Conservation (phyloP, 2,797 vertebrate species). For the Onychomys leucogaster region DNA sequence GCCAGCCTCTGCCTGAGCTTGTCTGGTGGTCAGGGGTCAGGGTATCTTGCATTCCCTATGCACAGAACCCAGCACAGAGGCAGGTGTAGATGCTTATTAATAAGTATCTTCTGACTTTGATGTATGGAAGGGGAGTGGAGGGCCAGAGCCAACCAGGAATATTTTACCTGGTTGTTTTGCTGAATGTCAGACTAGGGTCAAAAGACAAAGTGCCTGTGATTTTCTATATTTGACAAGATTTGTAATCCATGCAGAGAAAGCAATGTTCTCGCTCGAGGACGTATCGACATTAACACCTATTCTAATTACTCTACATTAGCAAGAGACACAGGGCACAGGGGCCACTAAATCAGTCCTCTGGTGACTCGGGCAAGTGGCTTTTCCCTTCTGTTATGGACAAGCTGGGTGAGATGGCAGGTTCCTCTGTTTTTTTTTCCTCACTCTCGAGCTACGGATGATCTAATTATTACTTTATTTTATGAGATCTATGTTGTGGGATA, state of each 20-base stretch:
- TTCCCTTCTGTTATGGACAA: background rate
- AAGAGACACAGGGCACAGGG: background rate
- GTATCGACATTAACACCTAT: background rate
- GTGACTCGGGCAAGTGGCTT: background rate
- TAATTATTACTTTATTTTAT: background rate
- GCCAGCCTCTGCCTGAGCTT: slow-evolving; percentile 11
- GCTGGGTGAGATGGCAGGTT: background rate
- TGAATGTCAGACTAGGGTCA: slow-evolving; percentile 33
- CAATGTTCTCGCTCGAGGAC: background rate
- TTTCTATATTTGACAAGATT: background rate
- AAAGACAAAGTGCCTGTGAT: background rate
- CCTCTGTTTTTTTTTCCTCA: background rate
- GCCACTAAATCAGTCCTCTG: background rate
- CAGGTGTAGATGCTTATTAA: background rate
- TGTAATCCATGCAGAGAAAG: background rate
- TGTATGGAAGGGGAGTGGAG: background rate
- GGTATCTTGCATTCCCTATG: background rate
- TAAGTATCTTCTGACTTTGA: slow-evolving; percentile 23
- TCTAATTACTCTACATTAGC: background rate
- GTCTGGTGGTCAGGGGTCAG: background rate
- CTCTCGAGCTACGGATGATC: background rate
- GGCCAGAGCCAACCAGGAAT: background rate
- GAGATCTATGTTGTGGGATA: background rate
- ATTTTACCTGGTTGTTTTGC: slow-evolving; percentile 49
- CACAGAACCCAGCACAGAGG: background rate